Evolutionary conservation across 2,113 vertebrate genomes (phyloP).

Genomic region (Hystrix cristata): DNA sequence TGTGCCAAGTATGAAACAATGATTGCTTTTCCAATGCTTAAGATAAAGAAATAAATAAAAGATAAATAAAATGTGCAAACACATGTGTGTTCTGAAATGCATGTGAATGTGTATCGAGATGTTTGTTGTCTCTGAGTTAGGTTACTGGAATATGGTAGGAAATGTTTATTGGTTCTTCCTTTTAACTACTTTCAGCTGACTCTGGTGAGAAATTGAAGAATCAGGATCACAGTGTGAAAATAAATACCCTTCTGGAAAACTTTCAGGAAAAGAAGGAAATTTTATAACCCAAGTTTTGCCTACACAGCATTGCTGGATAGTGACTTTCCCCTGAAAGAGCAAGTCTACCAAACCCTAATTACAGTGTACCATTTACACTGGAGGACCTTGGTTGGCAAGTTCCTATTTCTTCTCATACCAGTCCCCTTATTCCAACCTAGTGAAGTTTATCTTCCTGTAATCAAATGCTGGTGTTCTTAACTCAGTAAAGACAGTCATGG

Average conservation of each 20-base stretch:
- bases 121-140: constrained; percentile 18
- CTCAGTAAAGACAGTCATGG: not conserved
- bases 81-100: not conserved
- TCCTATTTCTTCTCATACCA: constrained; percentile 64
- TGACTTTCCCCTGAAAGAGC: constrained; percentile 50
- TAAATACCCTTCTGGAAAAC: constrained; percentile 68
- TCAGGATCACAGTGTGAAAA: constrained; percentile 47
- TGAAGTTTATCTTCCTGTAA: constrained; percentile 45
- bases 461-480: constrained; percentile 25
- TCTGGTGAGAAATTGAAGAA: constrained; percentile 56
- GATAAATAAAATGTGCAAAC: not conserved
- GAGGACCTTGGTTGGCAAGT: not conserved
- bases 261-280: constrained; percentile 43
- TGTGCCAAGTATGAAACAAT: not conserved
- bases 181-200: constrained; percentile 51
- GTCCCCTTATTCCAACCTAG: constrained; percentile 11
- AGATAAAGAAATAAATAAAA: not conserved
- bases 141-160: not conserved
- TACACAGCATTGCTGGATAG: constrained; percentile 41
- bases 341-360: constrained; percentile 67
- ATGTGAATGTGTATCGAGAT: not conserved
- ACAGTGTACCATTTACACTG: not conserved
- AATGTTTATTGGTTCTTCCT: not conserved
- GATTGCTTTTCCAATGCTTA: not conserved
- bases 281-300: constrained; percentile 56